phyloP scores from a whole-genome alignment of 2,113 vertebrate species.

The Cyanoramphus novaezelandiae region DNA sequence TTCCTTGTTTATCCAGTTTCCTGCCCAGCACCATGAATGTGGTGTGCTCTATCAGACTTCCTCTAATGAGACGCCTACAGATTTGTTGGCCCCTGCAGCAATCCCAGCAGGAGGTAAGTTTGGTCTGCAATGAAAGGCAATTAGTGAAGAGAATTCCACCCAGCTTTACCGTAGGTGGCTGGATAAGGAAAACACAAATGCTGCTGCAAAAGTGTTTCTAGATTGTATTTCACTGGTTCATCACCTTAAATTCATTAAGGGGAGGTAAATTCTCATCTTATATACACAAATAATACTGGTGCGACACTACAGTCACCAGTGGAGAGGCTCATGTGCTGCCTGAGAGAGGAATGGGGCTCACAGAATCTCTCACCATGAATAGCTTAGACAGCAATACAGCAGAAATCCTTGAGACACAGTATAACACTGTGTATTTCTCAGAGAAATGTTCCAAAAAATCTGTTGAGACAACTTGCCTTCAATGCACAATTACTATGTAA shows the following conservation, averaged over 20 bases:
- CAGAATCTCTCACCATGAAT: background rate
- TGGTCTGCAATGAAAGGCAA: background rate
- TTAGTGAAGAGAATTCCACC: background rate
- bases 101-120: background rate
- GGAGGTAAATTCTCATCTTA: background rate
- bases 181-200: background rate
- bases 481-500: background rate
- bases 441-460: background rate
- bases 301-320: background rate
- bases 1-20: background rate
- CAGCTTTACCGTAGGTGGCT: background rate
- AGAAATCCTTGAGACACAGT: background rate
- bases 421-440: background rate
- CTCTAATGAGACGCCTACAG: background rate
- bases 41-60: background rate
- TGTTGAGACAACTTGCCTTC: background rate
- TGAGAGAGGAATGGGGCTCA: background rate
- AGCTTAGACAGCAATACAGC: background rate
- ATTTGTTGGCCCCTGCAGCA: background rate
- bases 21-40: background rate
- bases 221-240: background rate
- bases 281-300: background rate
- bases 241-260: background rate
- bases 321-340: background rate
- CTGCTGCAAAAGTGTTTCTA: background rate